Evolutionary conservation across 2,888 invertebrate genomes (phyloP).

Genomic region (Epistrophe eligans): DNA sequence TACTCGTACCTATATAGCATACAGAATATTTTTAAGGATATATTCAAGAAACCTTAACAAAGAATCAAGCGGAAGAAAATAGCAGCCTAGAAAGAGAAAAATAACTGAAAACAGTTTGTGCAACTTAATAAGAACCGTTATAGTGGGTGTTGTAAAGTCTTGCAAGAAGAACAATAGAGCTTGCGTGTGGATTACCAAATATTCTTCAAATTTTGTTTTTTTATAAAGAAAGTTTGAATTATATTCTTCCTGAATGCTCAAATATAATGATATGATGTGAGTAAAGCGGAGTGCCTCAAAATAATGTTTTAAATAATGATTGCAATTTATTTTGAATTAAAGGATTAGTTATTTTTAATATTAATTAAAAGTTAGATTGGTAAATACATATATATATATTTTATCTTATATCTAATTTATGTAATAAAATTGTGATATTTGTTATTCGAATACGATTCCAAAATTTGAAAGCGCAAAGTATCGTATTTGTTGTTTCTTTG

Average conservation of each 20-base stretch:
- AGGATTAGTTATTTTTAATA: too few species aligned
- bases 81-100: not conserved
- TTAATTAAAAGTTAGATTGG: too few species aligned
- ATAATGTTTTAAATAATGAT: too few species aligned
- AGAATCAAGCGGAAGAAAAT: not conserved
- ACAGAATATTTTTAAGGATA: not conserved
- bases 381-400: too few species aligned
- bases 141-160: conserved; percentile 47
- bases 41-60: not conserved
- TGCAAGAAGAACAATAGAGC: conserved; percentile 34
- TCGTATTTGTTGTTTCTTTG: too few species aligned
- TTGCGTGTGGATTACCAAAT: conserved; percentile 59
- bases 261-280: not conserved
- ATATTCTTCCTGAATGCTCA: not conserved
- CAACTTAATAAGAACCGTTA: conserved; percentile 54
- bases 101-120: conserved; percentile 23
- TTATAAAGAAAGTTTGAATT: not conserved
- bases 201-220: not conserved
- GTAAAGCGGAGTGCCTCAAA: too few species aligned
- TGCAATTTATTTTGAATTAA: too few species aligned
- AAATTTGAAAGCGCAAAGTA: too few species aligned
- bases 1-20: not conserved
- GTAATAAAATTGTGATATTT: too few species aligned
- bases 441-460: too few species aligned
- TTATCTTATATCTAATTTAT: too few species aligned